Evolutionary conservation across 35 echinoderm and acorn worm species (phyloP).

Genomic region (Eucidaris tribuloides): DNA sequence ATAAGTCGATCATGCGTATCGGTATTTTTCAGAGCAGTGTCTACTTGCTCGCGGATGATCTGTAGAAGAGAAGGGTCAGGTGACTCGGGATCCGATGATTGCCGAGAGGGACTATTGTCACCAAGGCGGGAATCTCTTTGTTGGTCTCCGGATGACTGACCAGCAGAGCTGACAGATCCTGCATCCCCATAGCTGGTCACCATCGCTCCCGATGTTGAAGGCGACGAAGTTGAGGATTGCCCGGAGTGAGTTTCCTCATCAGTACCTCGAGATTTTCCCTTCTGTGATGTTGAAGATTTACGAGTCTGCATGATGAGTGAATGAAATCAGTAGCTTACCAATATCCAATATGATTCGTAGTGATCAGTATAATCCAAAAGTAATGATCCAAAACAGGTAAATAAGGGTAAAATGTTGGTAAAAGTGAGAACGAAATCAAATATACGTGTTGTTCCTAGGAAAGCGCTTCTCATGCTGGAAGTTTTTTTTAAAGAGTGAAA

Average conservation of each 20-base stretch:
- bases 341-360: too few relatives aligned
- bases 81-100: neutral
- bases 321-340: too few relatives aligned
- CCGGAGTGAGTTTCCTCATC: neutral
- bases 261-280: neutral
- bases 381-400: too few relatives aligned
- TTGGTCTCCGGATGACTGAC: neutral
- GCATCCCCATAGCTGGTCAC: neutral
- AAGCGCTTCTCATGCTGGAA: too few relatives aligned
- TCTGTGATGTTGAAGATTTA: too few relatives aligned
- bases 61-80: neutral
- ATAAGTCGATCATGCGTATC: neutral
- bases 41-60: neutral
- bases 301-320: too few relatives aligned
- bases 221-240: neutral
- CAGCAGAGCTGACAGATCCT: conserved; percentile 5
- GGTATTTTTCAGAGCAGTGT: conserved; percentile 1
- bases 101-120: too few relatives aligned
- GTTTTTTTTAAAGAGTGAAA: too few relatives aligned
- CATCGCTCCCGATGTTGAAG: neutral
- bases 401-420: too few relatives aligned
- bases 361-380: too few relatives aligned
- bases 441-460: too few relatives aligned
- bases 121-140: conserved; percentile 25
- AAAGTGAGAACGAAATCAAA: too few relatives aligned